Percentiles rank a stretch among this genome's conserved stretches.
phyloP scores from a whole-genome alignment of 2,113 vertebrate species.

The Dendrocopos noguchii region DNA sequence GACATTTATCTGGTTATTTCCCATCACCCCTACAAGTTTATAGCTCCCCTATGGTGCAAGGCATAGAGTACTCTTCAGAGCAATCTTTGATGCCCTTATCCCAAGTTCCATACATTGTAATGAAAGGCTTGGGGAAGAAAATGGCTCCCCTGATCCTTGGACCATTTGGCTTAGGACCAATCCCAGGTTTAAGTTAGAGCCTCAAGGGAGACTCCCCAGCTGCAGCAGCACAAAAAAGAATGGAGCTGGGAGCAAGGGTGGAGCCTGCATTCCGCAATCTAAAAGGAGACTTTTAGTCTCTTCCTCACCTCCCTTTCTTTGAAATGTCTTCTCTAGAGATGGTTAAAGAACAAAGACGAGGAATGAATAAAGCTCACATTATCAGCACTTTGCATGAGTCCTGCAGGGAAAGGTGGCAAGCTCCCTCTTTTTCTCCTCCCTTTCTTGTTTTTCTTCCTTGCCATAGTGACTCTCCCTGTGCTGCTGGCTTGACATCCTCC shows the following conservation, averaged over 20 bases:
- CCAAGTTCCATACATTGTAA: neutral
- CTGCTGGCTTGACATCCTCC: neutral
- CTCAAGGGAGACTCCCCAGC: constrained; percentile 67
- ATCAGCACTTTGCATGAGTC: constrained; percentile 58
- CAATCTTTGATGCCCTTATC: neutral
- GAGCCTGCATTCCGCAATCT: constrained; percentile 66
- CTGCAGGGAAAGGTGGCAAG: constrained; percentile 51
- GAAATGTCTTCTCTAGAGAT: constrained; percentile 69
- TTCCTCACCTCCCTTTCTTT: constrained; percentile 63
- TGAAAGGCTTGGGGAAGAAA: neutral
- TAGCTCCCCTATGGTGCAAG: neutral
- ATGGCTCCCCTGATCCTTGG: constrained; percentile 57
- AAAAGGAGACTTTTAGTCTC: constrained; percentile 69
- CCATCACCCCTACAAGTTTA: neutral
- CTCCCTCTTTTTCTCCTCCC: neutral
- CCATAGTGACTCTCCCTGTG: neutral
- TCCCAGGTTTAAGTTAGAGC: constrained; percentile 49
- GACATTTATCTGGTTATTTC: neutral
- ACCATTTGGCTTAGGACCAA: constrained; percentile 57
- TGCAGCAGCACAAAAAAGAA: constrained; percentile 61
- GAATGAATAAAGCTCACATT: constrained; percentile 61
- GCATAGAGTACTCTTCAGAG: neutral
- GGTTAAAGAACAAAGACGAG: constrained; percentile 61
- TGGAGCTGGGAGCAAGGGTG: constrained; percentile 68
- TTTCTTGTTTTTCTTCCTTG: constrained; percentile 32